phyloP scores from a whole-genome alignment of 2,888 invertebrate species.

The Allygus modestus region DNA sequence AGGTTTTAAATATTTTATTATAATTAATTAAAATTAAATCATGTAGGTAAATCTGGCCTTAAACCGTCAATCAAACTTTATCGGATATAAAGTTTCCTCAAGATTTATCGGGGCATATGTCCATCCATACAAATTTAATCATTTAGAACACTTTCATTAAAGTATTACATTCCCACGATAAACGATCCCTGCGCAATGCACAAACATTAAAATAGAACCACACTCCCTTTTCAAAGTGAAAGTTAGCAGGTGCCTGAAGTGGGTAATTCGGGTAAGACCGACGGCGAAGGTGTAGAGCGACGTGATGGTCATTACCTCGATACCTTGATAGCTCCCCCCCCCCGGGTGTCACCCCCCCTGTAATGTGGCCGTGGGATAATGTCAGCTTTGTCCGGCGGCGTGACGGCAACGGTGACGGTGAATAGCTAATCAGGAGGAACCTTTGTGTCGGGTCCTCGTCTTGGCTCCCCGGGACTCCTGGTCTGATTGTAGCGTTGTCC shows the following conservation, averaged over 20 bases:
- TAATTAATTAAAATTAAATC: too few relatives aligned
- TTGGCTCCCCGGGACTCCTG: constrained; percentile 4
- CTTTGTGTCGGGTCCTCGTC: constrained; percentile 44
- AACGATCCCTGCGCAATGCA: too few relatives aligned
- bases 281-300: constrained; percentile 26
- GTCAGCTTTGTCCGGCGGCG: constrained; percentile 31
- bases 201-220: too few relatives aligned
- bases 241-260: not conserved
- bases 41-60: too few relatives aligned
- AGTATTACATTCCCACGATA: too few relatives aligned
- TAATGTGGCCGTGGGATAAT: constrained; percentile 49
- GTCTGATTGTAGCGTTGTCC: too few relatives aligned
- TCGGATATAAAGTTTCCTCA: too few relatives aligned
- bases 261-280: constrained; percentile 3
- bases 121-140: too few relatives aligned
- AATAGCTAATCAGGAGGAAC: constrained; percentile 50
- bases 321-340: not conserved
- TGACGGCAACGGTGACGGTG: constrained; percentile 17
- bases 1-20: too few relatives aligned
- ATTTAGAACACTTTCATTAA: too few relatives aligned
- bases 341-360: constrained; percentile 2
- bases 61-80: too few relatives aligned
- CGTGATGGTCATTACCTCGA: constrained; percentile 23
- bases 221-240: not conserved
- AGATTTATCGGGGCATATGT: too few relatives aligned